Conservation (phyloP, 1,140 invertebrate species). For the Euglossa dilemma region DNA sequence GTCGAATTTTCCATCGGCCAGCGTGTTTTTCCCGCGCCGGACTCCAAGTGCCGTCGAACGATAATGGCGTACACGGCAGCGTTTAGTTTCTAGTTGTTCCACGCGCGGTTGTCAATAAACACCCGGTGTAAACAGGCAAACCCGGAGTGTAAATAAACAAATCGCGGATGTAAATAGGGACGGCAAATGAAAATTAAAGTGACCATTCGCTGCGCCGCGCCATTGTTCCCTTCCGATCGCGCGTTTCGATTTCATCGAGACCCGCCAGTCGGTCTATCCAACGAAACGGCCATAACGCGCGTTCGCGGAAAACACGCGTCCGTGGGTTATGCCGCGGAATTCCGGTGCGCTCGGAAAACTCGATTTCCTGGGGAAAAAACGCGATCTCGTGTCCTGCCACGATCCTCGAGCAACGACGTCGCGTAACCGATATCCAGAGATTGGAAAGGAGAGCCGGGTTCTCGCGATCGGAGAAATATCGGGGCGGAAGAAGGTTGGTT, state of each 20-base stretch:
- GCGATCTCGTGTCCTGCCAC: not conserved
- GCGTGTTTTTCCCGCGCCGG: no score
- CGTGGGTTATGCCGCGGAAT: conserved; percentile 5
- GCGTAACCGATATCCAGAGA: not conserved
- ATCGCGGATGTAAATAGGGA: no score
- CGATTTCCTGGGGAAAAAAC: not conserved
- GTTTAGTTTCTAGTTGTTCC: no score
- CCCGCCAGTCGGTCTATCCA: not conserved
- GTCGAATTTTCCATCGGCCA: no score
- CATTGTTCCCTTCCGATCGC: no score
- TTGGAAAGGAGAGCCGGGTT: not conserved
- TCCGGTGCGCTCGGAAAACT: not conserved
- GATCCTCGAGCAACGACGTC: not conserved
- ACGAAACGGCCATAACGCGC: not conserved
- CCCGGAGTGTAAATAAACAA: no score
- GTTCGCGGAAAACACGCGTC: conserved; percentile 25
- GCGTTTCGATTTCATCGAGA: not conserved
- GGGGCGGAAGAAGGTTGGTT: not conserved
- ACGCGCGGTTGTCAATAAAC: no score
- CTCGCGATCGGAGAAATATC: not conserved
- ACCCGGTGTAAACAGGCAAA: no score
- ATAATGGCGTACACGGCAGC: no score
- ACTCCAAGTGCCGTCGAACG: no score
- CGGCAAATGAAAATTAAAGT: no score
- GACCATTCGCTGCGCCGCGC: no score